Percentiles rank a stretch among this genome's conserved stretches.
Conservation (phyloP, 2,797 vertebrate species). For the Spheniscus humboldti region DNA sequence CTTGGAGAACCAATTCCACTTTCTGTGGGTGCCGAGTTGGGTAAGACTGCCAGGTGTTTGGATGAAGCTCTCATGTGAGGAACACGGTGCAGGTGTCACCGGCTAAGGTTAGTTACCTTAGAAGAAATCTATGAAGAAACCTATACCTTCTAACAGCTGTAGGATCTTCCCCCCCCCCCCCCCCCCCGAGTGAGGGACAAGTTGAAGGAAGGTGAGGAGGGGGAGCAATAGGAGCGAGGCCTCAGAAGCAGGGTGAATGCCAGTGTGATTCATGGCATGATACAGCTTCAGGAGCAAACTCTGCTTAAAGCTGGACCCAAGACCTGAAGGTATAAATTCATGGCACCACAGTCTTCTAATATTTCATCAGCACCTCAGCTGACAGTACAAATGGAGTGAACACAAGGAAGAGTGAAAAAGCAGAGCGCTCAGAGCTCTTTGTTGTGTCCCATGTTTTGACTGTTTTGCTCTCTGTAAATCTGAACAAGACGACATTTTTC, state of each 20-base stretch:
- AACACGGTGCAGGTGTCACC: background rate
- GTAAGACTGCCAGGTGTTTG: background rate
- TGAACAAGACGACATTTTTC: background rate
- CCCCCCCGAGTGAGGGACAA: background rate
- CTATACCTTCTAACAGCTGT: background rate
- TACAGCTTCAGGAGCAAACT: background rate
- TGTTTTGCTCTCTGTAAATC: background rate
- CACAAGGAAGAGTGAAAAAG: background rate
- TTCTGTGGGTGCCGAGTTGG: background rate
- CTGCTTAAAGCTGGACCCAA: background rate
- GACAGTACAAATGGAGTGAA: background rate
- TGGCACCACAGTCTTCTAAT: background rate
- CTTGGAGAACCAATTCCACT: rapidly evolving
- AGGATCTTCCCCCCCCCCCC: background rate
- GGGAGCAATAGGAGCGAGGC: background rate
- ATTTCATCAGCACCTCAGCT: background rate
- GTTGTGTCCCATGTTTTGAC: background rate
- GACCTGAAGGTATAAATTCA: background rate
- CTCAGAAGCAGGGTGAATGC: background rate
- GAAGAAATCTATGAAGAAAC: background rate
- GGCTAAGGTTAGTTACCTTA: background rate
- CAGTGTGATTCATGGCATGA: rapidly evolving
- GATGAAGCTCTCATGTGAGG: background rate
- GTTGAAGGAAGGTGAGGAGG: background rate
- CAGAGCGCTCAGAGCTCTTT: background rate